Percentiles rank a stretch among this genome's conserved stretches.
phyloP scores from a whole-genome alignment of 1,140 invertebrate genomes.

The Hylyphantes graminicola region DNA sequence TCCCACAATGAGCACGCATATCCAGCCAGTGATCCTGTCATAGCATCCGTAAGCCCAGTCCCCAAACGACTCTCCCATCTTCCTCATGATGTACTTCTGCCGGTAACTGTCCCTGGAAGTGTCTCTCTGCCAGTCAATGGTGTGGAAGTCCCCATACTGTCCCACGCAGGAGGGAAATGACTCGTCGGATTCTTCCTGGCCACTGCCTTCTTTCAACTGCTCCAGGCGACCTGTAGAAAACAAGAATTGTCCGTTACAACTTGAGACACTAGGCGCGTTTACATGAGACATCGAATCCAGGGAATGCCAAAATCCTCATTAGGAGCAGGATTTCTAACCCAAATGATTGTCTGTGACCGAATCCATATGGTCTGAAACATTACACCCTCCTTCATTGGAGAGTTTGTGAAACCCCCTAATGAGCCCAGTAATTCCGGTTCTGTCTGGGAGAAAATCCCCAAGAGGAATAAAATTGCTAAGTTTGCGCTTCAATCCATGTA shows the following conservation, averaged over 20 bases:
- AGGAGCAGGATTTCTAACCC: too few species aligned
- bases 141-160: slow-evolving; percentile 99
- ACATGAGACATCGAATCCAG: background rate
- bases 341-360: too few species aligned
- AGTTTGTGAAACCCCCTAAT: too few species aligned
- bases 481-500: too few species aligned
- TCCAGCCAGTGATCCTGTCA: slow-evolving; percentile 98
- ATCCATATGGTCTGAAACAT: too few species aligned
- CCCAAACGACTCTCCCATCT: slow-evolving; percentile 83
- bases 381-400: too few species aligned
- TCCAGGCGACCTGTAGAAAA: background rate
- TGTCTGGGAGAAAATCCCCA: too few species aligned
- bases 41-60: slow-evolving; percentile 84
- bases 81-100: slow-evolving; percentile 91
- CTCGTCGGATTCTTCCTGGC: slow-evolving; percentile 44
- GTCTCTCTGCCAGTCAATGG: slow-evolving; percentile 99
- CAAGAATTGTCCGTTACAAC: background rate
- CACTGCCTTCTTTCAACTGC: background rate
- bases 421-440: too few species aligned
- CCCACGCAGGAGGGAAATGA: slow-evolving; percentile 78
- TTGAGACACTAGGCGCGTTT: background rate
- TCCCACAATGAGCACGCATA: slow-evolving; percentile 96
- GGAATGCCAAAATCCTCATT: too few species aligned
- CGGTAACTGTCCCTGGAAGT: slow-evolving; percentile 96
- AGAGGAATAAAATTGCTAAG: too few species aligned